Percentiles rank a stretch among this genome's conserved stretches.
phyloP scores from a whole-genome alignment of 37 sponge, comb jelly and placozoan species.

The Axinella damicornis region DNA sequence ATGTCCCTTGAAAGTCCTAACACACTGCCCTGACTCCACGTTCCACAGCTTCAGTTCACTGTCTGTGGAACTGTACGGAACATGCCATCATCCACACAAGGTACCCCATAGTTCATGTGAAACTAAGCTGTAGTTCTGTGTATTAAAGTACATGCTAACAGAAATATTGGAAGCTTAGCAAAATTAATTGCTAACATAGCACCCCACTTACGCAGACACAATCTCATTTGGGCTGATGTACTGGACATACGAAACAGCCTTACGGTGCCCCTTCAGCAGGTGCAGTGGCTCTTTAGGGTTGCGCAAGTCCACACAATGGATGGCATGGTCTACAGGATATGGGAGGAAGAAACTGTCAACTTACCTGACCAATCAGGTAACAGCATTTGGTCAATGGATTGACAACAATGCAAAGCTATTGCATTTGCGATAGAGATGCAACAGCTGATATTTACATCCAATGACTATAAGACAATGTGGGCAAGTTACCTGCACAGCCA shows the following conservation, averaged over 20 bases:
- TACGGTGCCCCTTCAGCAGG: conserved; percentile 80
- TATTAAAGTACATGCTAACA: too few species aligned
- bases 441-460: too few species aligned
- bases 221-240: conserved; percentile 61
- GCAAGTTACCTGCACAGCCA: conserved; percentile 79
- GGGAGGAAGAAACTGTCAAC: background rate
- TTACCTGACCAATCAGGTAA: background rate
- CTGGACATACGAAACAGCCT: conserved; percentile 86
- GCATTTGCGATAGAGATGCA: too few species aligned
- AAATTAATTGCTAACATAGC: too few species aligned
- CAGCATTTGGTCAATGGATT: background rate
- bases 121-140: too few species aligned
- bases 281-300: conserved; percentile 45
- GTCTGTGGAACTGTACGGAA: conserved; percentile 92
- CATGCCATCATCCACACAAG: too few species aligned
- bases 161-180: too few species aligned
- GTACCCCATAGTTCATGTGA: too few species aligned
- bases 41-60: conserved; percentile 91
- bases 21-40: conserved; percentile 8
- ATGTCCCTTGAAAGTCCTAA: conserved; percentile 81
- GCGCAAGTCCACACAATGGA: conserved; percentile 77
- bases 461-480: too few species aligned
- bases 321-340: conserved; percentile 64
- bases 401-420: too few species aligned
- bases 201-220: conserved; percentile 91